Percentiles rank a stretch among this genome's conserved stretches.
These are phyloP conservation scores for Tiliqua scincoides DNA, from an alignment of 2,113 vertebrate genomes.

Conservation along the genomic window DNA sequence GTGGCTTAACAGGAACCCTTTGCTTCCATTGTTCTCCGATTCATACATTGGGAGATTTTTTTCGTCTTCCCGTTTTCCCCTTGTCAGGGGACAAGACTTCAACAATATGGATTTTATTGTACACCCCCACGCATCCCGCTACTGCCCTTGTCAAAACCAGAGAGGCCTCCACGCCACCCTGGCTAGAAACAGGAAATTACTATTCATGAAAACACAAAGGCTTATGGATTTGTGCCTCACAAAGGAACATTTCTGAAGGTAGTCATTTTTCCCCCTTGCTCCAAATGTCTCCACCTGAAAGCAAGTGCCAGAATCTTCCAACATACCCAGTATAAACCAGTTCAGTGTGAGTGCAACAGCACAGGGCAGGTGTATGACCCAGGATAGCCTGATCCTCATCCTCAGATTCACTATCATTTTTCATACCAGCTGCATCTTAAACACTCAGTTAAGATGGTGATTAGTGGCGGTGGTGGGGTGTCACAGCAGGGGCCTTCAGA, in stretches of 20 bases:
- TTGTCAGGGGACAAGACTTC: slow-evolving; percentile 55
- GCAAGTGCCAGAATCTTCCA: slow-evolving; percentile 35
- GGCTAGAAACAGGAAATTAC: slow-evolving; percentile 69
- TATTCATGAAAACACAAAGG: slow-evolving; percentile 68
- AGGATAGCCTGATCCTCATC: slow-evolving; percentile 45
- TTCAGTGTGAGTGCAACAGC: slow-evolving; percentile 24
- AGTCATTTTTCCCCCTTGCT: not conserved
- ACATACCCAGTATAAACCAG: not conserved
- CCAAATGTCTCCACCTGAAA: slow-evolving; percentile 21
- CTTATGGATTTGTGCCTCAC: slow-evolving; percentile 71
- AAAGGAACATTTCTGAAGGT: slow-evolving; percentile 69
- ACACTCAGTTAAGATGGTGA: slow-evolving; percentile 78
- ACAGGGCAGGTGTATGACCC: slow-evolving; percentile 65
- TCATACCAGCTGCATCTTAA: slow-evolving; percentile 80
- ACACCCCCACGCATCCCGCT: slow-evolving; percentile 54
- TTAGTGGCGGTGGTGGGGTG: slow-evolving; percentile 79
- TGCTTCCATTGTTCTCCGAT: slow-evolving; percentile 25
- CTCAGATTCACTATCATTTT: slow-evolving; percentile 65
- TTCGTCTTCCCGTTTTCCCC: slow-evolving; percentile 52
- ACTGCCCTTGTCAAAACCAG: slow-evolving; percentile 69
- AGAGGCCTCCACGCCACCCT: slow-evolving; percentile 49
- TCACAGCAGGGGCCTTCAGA: slow-evolving; percentile 81
- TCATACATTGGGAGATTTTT: slow-evolving; percentile 37
- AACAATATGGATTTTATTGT: slow-evolving; percentile 76
- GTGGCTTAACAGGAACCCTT: slow-evolving; percentile 18